Evolutionary conservation across 2,888 invertebrate genomes (phyloP).

Genomic region (Trissonchulus latispiculum): DNA sequence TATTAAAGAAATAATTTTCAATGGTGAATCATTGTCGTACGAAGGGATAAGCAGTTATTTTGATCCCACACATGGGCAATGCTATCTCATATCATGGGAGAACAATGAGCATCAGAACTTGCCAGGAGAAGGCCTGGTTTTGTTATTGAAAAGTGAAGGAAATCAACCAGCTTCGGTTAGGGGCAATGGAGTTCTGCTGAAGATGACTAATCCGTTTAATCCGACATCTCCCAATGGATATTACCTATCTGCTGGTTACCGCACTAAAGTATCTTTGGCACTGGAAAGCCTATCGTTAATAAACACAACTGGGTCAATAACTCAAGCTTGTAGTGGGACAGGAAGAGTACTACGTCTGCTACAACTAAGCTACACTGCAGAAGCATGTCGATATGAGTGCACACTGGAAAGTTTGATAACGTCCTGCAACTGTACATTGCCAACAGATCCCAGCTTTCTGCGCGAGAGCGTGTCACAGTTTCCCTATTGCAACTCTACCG

Average conservation of each 20-base stretch:
- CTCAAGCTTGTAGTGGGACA: neutral
- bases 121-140: neutral
- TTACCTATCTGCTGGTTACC: neutral
- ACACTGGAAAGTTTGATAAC: neutral
- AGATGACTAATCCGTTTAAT: neutral
- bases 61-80: neutral
- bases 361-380: neutral
- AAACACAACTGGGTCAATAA: neutral
- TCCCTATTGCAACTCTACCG: no score
- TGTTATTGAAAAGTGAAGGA: neutral
- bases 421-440: neutral
- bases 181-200: neutral
- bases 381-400: neutral
- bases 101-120: neutral
- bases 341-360: neutral
- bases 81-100: neutral
- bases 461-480: no score
- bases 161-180: neutral
- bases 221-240: neutral
- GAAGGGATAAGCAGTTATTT: neutral
- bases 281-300: neutral
- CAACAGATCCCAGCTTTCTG: neutral
- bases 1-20: neutral
- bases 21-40: neutral
- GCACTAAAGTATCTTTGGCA: neutral